A percentile compares a stretch with the other conserved stretches of the same genome.
Conservation (phyloP, 2,113 vertebrate species). For the Galemys pyrenaicus region DNA sequence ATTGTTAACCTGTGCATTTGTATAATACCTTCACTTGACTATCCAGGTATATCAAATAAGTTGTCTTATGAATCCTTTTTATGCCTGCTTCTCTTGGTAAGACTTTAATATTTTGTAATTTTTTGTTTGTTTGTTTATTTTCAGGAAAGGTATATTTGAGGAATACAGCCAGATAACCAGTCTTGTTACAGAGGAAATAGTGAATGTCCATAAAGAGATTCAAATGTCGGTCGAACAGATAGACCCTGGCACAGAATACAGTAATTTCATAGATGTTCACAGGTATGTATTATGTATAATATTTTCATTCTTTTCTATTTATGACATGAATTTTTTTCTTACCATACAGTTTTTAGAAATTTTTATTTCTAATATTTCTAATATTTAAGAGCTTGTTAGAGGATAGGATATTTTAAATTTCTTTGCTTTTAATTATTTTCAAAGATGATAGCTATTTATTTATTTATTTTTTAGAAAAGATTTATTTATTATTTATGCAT, state of each 20-base stretch:
- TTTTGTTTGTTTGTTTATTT: constrained; percentile 77
- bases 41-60: not conserved
- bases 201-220: constrained; percentile 96
- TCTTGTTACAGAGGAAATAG: constrained; percentile 95
- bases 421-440: constrained; percentile 43
- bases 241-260: constrained; percentile 94
- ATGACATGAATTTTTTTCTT: not conserved
- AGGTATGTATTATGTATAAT: constrained; percentile 92
- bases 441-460: not conserved
- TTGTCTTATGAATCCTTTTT: not conserved
- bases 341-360: constrained; percentile 31
- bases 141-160: constrained; percentile 94
- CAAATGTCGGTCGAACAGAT: constrained; percentile 93
- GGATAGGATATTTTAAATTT: not conserved
- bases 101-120: constrained; percentile 40
- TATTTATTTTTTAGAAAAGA: too few species aligned
- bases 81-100: not conserved
- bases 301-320: constrained; percentile 33
- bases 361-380: too few species aligned
- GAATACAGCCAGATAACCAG: constrained; percentile 98
- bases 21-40: not conserved
- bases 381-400: not conserved
- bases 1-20: not conserved
- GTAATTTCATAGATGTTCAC: constrained; percentile 94
- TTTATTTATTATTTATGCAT: too few species aligned